Base-by-base conservation (phyloP, 2,113 vertebrate species). In the Hippoglossus stenolepis region DNA sequence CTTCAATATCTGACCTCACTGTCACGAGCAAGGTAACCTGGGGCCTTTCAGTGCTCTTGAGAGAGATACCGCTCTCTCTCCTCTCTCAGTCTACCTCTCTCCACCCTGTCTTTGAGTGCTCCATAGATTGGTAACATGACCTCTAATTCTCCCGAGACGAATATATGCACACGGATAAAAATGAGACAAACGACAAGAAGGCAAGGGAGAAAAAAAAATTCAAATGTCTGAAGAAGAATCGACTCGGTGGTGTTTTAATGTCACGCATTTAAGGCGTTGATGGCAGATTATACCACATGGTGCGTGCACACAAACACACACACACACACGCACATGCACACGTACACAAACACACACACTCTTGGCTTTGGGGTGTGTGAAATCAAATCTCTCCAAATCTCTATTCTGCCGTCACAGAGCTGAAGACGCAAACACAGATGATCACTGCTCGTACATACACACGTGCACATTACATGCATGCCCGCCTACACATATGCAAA, bases 381-480 rank as follows among this genome's bases (percentile, higher is more conserved):
- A 91, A 91, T 92, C 86, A 92, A 92, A 93, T 92, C 92, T 92
- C 73, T 70, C 86, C 87, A 90, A 90, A 93, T 91, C 89, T 92
- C 83, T 86, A 85, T 91, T 89, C 84, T 88, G 88, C 84, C 76
- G 83, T 92, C 90, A 90, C 78, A 60, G 85, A 89, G 85, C 80
- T 88, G 79, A 91, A 93, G 90, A 85, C 76, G 83, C 90, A 89
- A 87, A 89, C 91, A 91, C 85, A 91, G 87, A 91, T 89, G 86
- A 90, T 91, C 87, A 87, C 73, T 68, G 26, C 75, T 87, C 64
- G 31, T 82, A 79, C 82, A 85, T 73, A 80, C 86, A 67, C 80
- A 23, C 67, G 20, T 38, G 47, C 85, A 89, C 84, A 84, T 90
- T 87, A 87, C 83, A 90, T 85, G 87, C 91, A 82, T 89, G 84